phyloP scores from a whole-genome alignment of 2,888 invertebrate species.

The Andrena bicolor region DNA sequence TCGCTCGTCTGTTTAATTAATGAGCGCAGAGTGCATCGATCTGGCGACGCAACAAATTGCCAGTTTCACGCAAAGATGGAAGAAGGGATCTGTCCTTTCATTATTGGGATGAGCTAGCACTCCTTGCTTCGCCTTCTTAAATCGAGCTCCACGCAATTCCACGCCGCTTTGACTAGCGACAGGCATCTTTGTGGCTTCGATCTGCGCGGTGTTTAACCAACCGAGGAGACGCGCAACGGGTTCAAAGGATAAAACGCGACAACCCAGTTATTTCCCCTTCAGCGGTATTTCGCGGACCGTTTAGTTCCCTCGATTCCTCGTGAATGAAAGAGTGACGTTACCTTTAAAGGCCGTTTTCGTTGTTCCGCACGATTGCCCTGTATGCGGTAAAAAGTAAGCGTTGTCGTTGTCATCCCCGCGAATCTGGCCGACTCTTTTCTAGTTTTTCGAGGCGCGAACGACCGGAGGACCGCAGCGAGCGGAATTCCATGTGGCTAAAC shows the following conservation, averaged over 20 bases:
- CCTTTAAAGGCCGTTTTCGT: slow-evolving; percentile 60
- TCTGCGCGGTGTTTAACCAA: slow-evolving; percentile 43
- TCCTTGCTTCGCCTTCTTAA: background rate
- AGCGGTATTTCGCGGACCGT: slow-evolving; percentile 7
- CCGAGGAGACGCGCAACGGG: slow-evolving; percentile 2
- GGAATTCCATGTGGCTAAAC: background rate
- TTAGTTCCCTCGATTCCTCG: background rate
- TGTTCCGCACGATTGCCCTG: slow-evolving; percentile 41
- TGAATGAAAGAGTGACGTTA: slow-evolving; percentile 18
- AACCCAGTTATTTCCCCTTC: slow-evolving; percentile 22
- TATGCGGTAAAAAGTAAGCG: slow-evolving; percentile 2
- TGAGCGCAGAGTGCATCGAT: slow-evolving; percentile 17
- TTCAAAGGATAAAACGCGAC: slow-evolving; percentile 44
- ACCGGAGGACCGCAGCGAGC: background rate
- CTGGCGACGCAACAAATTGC: slow-evolving; percentile 16
- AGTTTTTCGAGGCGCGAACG: background rate
- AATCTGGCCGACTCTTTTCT: slow-evolving; percentile 31
- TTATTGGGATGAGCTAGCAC: background rate
- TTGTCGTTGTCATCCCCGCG: background rate
- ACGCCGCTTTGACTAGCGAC: slow-evolving; percentile 12
- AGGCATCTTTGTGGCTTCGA: slow-evolving; percentile 17
- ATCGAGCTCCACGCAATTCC: slow-evolving; percentile 28
- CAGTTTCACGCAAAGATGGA: background rate
- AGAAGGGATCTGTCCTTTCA: background rate
- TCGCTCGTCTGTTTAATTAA: slow-evolving; percentile 23